These are phyloP conservation scores for Agrotis segetum DNA, from an alignment of 2,888 invertebrate genomes.

Conservation along the genomic window DNA sequence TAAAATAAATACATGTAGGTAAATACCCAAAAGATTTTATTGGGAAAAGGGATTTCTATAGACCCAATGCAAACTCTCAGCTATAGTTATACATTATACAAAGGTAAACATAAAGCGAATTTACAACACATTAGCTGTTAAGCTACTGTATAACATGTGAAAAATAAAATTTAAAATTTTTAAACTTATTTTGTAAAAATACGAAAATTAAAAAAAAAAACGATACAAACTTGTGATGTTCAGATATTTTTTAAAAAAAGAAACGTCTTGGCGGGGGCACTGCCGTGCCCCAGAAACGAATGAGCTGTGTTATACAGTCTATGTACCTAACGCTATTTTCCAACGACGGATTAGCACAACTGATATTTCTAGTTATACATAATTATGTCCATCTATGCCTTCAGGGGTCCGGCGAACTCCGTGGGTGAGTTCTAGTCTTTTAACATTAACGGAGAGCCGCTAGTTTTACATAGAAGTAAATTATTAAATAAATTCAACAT, in stretches of 20 bases:
- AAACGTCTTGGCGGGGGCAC: too few relatives aligned
- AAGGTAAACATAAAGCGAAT: conserved; percentile 56
- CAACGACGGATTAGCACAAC: conserved; percentile 47
- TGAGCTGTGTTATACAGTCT: conserved; percentile 46
- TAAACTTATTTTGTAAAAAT: conserved; percentile 39
- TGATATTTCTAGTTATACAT: conserved; percentile 43
- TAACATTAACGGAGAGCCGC: conserved; percentile 68
- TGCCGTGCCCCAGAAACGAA: too few relatives aligned
- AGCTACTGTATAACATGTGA: conserved; percentile 58
- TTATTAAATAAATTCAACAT: conserved; percentile 71
- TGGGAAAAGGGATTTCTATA: conserved; percentile 46
- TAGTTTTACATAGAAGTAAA: conserved; percentile 65
- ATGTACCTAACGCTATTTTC: conserved; percentile 44
- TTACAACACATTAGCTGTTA: conserved; percentile 62
- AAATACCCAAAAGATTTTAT: conserved; percentile 35
- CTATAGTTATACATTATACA: conserved; percentile 41
- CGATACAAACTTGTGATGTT: conserved; percentile 58
- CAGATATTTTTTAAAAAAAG: conserved; percentile 35
- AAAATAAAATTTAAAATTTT: conserved; percentile 60
- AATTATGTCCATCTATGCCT: conserved; percentile 45
- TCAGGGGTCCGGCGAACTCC: conserved; percentile 43
- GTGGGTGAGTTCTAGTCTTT: conserved; percentile 49
- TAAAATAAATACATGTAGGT: conserved; percentile 20
- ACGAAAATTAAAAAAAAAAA: conserved; percentile 55
- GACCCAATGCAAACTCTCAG: conserved; percentile 55